phyloP scores from a whole-genome alignment of 2,888 invertebrate species.

The Pollenia labialis region DNA sequence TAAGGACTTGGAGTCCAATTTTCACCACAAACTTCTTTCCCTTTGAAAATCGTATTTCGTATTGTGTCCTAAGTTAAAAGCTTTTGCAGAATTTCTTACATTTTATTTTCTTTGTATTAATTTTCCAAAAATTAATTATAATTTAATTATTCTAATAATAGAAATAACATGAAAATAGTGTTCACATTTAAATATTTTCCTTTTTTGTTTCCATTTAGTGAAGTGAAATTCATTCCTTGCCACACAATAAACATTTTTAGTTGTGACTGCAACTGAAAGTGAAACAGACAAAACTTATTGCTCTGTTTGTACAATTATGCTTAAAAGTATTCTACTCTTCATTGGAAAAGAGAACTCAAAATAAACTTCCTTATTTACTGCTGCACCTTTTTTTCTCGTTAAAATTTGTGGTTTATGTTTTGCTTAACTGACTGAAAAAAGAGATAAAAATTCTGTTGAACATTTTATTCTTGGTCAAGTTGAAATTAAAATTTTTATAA shows the following conservation, averaged over 20 bases:
- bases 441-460: conserved; percentile 5
- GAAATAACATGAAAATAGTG: no score
- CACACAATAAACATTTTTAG: neutral
- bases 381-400: neutral
- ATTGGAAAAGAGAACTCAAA: neutral
- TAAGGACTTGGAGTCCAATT: no score
- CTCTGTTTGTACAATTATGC: no score
- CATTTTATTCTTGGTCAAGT: conserved; percentile 17
- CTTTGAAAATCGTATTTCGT: no score
- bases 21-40: no score
- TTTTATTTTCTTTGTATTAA: no score
- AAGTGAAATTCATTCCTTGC: neutral
- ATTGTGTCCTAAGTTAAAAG: no score
- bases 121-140: no score
- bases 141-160: no score
- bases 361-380: conserved; percentile 17
- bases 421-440: neutral
- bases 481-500: neutral
- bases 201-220: neutral
- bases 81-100: no score
- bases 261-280: neutral
- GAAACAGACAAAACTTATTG: neutral
- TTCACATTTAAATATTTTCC: neutral
- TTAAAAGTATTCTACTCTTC: no score
- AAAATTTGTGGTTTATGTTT: neutral